Evolutionary conservation across 2,113 vertebrate species (phyloP), one percentile per base, ranked within the genome.

Genomic region (Leptodactylus fuscus): DNA sequence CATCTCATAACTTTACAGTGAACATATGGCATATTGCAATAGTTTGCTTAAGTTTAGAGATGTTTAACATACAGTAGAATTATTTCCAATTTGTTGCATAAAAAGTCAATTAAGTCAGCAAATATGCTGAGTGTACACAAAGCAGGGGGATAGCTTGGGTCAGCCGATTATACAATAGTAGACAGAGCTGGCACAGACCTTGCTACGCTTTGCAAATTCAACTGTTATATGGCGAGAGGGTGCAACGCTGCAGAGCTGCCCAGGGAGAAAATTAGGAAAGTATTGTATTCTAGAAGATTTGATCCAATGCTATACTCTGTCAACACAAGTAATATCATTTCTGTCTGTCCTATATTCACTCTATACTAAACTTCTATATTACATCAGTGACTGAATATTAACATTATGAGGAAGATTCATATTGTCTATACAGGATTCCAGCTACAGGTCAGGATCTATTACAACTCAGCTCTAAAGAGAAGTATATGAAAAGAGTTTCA

Each of bases 191-290:
- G 77, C 77, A 80, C n/a, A 18, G 55, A 27, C 38, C n/a, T 44
- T 80, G 77, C 77, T 80, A 18, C 5, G 36, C 53, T 80, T 29
- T 80, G 77, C 77, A 80, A 44, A 80, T 80, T 62, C 36, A 80
- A 15, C 11, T 60, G 53, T 55, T 79, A 34, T 27, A 41, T 44
- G 24, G 53, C 27, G 13, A 44, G 55, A 58, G 53, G 22, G 15
- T 60, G 36, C 5, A 41, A 10, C 53, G 41, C 16, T 58, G 24
- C 34, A 36, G 75, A 53, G 4, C 48, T 11, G 29, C 27, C 29
- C 13, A 34, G 16, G 22, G 34, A 60, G 76, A 69, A 22, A 38
- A 22, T n/a, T n/a, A n/a, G n/a, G n/a, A n/a, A n/a, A n/a, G n/a
- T n/a, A n/a, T n/a, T n/a, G n/a, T n/a, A n/a, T n/a, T n/a, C n/a